Conservation (phyloP, 2,888 invertebrate species). For the Crossocerus cetratus region DNA sequence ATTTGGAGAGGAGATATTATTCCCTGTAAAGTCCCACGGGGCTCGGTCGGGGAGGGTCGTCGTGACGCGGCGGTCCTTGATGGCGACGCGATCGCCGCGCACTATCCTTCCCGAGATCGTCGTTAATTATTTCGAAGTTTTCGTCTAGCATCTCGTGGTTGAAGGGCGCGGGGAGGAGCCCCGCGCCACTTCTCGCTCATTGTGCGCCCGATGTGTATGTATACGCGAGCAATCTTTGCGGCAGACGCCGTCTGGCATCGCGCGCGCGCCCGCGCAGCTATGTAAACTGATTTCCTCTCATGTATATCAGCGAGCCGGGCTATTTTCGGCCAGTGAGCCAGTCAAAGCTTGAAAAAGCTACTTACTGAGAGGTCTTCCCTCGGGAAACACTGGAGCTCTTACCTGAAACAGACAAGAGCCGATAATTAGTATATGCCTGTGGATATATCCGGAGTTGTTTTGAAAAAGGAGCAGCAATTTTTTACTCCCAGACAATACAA, state of each 20-base stretch:
- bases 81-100: conserved; percentile 67
- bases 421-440: neutral
- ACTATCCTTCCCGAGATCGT: conserved; percentile 68
- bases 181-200: conserved; percentile 46
- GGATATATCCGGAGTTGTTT: no score
- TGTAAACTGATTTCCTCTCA: conserved; percentile 23
- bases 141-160: conserved; percentile 72
- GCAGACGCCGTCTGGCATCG: neutral
- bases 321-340: neutral
- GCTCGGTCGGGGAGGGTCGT: conserved; percentile 64
- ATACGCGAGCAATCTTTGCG: conserved; percentile 34
- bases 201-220: conserved; percentile 29
- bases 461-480: neutral
- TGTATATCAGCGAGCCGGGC: neutral
- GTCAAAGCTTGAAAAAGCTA: neutral
- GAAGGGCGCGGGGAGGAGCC: conserved; percentile 37
- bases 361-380: neutral
- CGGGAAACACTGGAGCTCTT: conserved; percentile 17
- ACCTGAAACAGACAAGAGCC: conserved; percentile 48
- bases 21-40: conserved; percentile 64
- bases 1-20: conserved; percentile 54
- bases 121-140: conserved; percentile 73
- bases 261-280: conserved; percentile 6
- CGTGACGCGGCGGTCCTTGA: conserved; percentile 53
- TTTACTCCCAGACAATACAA: neutral